Evolutionary conservation across 2,797 vertebrate species (phyloP).

Genomic region (Atherinosoma microstoma): DNA sequence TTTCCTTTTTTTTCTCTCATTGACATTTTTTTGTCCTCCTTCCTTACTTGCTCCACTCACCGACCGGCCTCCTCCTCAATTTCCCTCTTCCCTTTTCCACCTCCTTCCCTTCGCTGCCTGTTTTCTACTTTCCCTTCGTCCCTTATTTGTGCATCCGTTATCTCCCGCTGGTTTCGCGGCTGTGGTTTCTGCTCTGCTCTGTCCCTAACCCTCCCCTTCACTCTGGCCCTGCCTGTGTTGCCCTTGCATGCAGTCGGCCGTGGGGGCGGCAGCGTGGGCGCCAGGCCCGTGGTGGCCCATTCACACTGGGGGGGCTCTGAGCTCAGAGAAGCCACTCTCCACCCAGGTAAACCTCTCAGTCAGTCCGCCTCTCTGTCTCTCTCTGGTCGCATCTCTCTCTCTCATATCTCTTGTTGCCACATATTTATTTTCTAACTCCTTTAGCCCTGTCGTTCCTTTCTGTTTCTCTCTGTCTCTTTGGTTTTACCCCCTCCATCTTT

Average conservation of each 20-base stretch:
- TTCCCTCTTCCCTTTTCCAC: conserved; percentile 6
- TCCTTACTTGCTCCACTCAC: conserved; percentile 40
- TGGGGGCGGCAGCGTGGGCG: conserved; percentile 61
- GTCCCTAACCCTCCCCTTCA: conserved; percentile 71
- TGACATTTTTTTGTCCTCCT: conserved; percentile 47
- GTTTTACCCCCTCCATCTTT: conserved; percentile 15
- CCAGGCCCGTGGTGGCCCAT: conserved; percentile 55
- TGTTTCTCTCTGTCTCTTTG: conserved; percentile 21
- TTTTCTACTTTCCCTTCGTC: conserved; percentile 15
- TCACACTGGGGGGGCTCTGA: conserved; percentile 72
- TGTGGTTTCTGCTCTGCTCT: conserved; percentile 73
- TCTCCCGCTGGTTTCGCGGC: conserved; percentile 55
- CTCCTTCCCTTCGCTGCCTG: conserved; percentile 30
- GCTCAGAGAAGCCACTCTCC: conserved; percentile 72
- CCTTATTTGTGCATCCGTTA: conserved; percentile 27
- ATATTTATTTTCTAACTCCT: conserved; percentile 15
- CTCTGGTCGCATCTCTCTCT: conserved; percentile 27
- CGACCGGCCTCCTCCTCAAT: conserved; percentile 28
- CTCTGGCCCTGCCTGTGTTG: conserved; percentile 75
- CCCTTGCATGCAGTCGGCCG: conserved; percentile 74
- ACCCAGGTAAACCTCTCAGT: conserved; percentile 75
- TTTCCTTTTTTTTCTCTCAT: conserved; percentile 42
- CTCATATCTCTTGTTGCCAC: conserved; percentile 9
- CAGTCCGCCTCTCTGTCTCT: conserved; percentile 24
- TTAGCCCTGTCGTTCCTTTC: conserved; percentile 3